Evolutionary conservation across 1,140 invertebrate genomes (phyloP), one percentile per base, ranked within the genome.

Genomic region (Drosophila pseudoobscura): DNA sequence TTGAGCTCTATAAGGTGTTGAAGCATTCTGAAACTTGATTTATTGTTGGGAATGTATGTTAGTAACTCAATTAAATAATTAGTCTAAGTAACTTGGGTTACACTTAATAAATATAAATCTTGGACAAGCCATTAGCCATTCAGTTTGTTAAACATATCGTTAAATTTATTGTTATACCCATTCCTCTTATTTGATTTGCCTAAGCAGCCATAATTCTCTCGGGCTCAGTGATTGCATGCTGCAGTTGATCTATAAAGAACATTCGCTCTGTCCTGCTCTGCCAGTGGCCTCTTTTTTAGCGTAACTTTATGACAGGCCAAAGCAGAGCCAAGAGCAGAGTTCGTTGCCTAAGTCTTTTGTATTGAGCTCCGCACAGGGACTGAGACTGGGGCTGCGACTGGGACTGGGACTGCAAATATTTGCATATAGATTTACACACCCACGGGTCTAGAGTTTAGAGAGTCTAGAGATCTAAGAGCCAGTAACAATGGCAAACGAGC

Each of bases 331-430:
- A 78, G 45, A 56, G 83, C 76, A 74, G 61, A 80, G 84, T 89
- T 89, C 74, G 84, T 78, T 85, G 84, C 80, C 77, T 80, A 89
- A 89, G 78, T 89, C 85, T 85, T 89, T 89, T 75, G 75, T 78
- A 53, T 69, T 46, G 45, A 3, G 31, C 8, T 9, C 9, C 8
- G 8, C 9, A 11, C 8, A 35, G 31, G 44, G 26, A 68, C 49
- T 66, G 68, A 41, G 47, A 78, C 78, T 87, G 74, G 29, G 26
- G 63, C 49, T 66, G 73, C 45, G 47, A 63, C 49, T 66, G 68
- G 50, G 47, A 63, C 49, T 66, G 68, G 50, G 47, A 78, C 71
- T 88, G 74, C 69, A 85, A 87, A 85, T 85, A 88, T 87, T 85
- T 85, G 82, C 82, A 87, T 85, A 85, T 72, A 71, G 71, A 63